Evolutionary conservation across 30 jellyfish, hydroid and myxozoan genomes (phyloP).

Genomic region (Mastigias papua): DNA sequence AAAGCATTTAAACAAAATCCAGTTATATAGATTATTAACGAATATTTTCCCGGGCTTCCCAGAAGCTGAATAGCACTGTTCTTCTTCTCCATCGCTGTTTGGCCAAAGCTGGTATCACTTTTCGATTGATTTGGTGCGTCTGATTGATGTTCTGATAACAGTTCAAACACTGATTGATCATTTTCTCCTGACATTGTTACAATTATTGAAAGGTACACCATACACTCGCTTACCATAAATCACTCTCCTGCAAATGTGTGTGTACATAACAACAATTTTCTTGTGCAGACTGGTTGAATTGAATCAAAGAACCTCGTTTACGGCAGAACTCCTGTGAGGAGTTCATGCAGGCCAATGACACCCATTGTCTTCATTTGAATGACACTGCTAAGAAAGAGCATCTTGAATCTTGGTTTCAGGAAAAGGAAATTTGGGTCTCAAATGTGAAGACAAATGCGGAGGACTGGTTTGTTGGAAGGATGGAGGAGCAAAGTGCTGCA

Average conservation of each 20-base stretch:
- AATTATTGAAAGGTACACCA: not conserved
- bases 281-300: not conserved
- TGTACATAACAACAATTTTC: not conserved
- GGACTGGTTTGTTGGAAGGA: slow-evolving; percentile 34
- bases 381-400: slow-evolving; percentile 39
- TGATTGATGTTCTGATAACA: not conserved
- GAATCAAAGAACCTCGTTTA: not conserved
- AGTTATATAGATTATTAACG: slow-evolving; percentile 10
- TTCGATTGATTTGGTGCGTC: not conserved
- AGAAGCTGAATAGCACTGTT: slow-evolving; percentile 38
- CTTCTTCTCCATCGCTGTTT: not conserved
- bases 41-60: slow-evolving; percentile 71
- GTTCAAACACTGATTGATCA: not conserved
- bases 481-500: slow-evolving; percentile 36
- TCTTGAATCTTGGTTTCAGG: slow-evolving; percentile 46
- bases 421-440: slow-evolving; percentile 8
- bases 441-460: slow-evolving; percentile 48
- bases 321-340: slow-evolving; percentile 32
- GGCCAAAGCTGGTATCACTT: not conserved
- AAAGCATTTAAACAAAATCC: slow-evolving; percentile 47
- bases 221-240: not conserved
- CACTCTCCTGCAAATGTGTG: not conserved
- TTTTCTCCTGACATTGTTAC: not conserved
- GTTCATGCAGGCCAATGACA: slow-evolving; percentile 48
- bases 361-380: slow-evolving; percentile 30